Conservation (phyloP, 23 tunicate genomes). For the Halocynthia roretzi region DNA sequence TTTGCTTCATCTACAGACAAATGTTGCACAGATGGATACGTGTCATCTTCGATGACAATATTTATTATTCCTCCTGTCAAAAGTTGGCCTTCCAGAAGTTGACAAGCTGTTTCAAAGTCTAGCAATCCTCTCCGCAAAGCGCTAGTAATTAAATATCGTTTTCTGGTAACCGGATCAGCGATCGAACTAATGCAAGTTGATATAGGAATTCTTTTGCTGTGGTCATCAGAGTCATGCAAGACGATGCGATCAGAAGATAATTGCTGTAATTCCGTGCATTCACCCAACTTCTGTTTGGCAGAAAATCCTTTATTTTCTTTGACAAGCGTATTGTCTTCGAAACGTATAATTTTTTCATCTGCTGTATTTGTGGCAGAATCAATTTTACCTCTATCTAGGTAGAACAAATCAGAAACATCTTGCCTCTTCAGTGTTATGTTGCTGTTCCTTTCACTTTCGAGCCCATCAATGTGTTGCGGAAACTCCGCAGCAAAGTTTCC, state of each 20-base stretch:
- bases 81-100: slow-evolving; percentile 23
- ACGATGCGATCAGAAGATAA: background rate
- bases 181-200: slow-evolving; percentile 55
- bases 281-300: background rate
- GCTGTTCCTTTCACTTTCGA: too few species aligned
- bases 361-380: too few species aligned
- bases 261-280: background rate
- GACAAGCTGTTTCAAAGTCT: slow-evolving; percentile 29
- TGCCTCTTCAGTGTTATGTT: too few species aligned
- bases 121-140: slow-evolving; percentile 48
- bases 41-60: slow-evolving; percentile 5
- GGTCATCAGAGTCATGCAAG: background rate
- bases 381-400: too few species aligned
- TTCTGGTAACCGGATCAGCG: slow-evolving; percentile 42
- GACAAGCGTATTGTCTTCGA: slow-evolving; percentile 3
- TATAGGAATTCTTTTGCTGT: background rate
- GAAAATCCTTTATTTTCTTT: background rate
- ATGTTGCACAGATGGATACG: slow-evolving; percentile 1
- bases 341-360: too few species aligned
- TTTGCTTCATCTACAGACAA: slow-evolving; percentile 10
- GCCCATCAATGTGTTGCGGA: too few species aligned
- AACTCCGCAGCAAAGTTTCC: too few species aligned
- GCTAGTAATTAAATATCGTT: slow-evolving; percentile 35
- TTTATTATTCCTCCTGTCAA: slow-evolving; percentile 14
- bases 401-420: too few species aligned